A percentile compares a stretch with the other conserved stretches of the same genome.
Evolutionary conservation across 2,113 vertebrate genomes (phyloP).

Genomic region (Carassius auratus): DNA sequence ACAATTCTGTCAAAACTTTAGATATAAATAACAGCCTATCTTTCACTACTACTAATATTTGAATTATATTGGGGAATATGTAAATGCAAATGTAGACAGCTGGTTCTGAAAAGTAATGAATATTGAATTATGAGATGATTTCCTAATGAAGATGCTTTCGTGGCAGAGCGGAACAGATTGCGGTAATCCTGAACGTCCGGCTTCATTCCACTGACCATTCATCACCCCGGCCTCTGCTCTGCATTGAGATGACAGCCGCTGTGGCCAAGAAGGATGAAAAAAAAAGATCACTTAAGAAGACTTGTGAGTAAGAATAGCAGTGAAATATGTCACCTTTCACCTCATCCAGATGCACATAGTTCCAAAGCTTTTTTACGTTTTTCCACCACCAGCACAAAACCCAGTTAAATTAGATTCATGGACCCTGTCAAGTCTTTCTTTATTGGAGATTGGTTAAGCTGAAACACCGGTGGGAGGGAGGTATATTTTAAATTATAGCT

Average conservation of each 20-base stretch:
- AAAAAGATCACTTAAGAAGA: background rate
- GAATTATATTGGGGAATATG: background rate
- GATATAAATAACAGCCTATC: background rate
- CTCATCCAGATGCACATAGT: background rate
- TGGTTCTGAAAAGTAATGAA: conserved; percentile 7
- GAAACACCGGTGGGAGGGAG: background rate
- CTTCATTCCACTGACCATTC: conserved; percentile 45
- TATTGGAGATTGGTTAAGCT: background rate
- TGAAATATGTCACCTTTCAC: background rate
- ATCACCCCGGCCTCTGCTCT: conserved; percentile 19
- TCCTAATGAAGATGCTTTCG: conserved; percentile 32
- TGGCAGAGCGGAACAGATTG: conserved; percentile 43
- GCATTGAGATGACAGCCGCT: background rate
- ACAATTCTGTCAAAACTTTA: background rate
- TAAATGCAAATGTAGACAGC: conserved; percentile 19
- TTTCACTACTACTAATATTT: background rate
- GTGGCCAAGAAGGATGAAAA: background rate
- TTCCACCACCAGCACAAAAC: background rate
- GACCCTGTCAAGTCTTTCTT: background rate
- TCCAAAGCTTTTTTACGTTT: background rate
- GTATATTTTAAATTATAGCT: background rate
- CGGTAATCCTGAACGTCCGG: conserved; percentile 20
- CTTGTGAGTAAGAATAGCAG: background rate
- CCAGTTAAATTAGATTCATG: background rate
- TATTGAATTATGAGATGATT: conserved; percentile 32